Evolutionary conservation across 2,888 invertebrate species (phyloP).

Genomic region (Agonopterix arenella): DNA sequence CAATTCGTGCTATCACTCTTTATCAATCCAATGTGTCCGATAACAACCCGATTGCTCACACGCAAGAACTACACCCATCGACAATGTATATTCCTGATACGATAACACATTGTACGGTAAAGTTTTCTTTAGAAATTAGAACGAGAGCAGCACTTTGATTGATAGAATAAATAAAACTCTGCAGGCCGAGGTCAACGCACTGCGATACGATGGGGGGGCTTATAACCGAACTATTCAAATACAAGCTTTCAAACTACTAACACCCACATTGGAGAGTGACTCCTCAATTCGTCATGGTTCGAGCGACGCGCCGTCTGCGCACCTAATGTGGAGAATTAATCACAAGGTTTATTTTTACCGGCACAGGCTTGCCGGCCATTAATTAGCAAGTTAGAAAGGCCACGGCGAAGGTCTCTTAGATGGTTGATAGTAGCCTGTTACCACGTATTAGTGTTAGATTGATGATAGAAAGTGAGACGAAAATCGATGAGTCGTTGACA

Average conservation of each 20-base stretch:
- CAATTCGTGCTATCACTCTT: background rate
- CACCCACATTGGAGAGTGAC: slow-evolving; percentile 25
- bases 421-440: slow-evolving; percentile 13
- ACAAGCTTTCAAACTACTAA: slow-evolving; percentile 15
- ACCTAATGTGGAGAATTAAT: slow-evolving; percentile 27
- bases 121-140: background rate
- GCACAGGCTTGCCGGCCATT: slow-evolving; percentile 25
- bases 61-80: background rate
- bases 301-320: slow-evolving; percentile 55
- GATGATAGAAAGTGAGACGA: no score
- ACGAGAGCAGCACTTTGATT: slow-evolving; percentile 9
- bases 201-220: slow-evolving; percentile 21
- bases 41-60: slow-evolving; percentile 2
- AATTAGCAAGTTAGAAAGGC: slow-evolving; percentile 55
- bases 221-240: slow-evolving; percentile 34
- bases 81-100: background rate
- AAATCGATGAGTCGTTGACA: no score
- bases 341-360: slow-evolving; percentile 52
- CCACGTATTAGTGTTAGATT: slow-evolving; percentile 5
- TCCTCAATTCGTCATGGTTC: slow-evolving; percentile 47
- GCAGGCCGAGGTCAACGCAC: slow-evolving; percentile 48
- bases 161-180: slow-evolving; percentile 10
- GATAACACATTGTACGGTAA: background rate
- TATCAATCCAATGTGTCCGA: slow-evolving; percentile 6
- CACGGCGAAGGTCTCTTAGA: slow-evolving; percentile 50